These are phyloP conservation scores for Ectropis grisescens DNA, from an alignment of 1,140 invertebrate genomes.

Conservation along the genomic window DNA sequence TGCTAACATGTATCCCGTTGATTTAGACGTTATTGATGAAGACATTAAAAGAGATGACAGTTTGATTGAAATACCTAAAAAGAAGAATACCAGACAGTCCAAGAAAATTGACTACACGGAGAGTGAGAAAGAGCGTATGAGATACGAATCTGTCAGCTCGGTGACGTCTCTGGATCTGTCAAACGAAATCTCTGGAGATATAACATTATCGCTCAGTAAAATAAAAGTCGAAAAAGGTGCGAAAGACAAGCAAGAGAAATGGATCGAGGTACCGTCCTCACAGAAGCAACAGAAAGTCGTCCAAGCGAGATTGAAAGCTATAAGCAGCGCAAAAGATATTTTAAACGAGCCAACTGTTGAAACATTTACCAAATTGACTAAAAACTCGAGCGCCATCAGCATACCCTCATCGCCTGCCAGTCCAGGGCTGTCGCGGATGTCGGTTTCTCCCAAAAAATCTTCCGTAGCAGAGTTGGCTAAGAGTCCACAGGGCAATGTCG, in stretches of 20 bases:
- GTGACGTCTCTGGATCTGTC: conserved; percentile 55
- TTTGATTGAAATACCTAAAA: conserved; percentile 35
- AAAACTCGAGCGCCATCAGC: conserved; percentile 30
- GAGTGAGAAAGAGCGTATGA: conserved; percentile 55
- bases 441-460: conserved; percentile 40
- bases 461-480: conserved; percentile 18
- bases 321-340: conserved; percentile 56
- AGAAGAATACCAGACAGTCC: conserved; percentile 32
- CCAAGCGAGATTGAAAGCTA: conserved; percentile 66
- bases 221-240: conserved; percentile 36
- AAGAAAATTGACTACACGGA: conserved; percentile 63
- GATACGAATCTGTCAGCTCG: conserved; percentile 63
- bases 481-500: conserved; percentile 37
- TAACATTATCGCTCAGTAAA: conserved; percentile 54
- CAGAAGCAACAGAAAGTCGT: conserved; percentile 60
- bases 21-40: conserved; percentile 45
- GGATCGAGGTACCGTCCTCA: conserved; percentile 57
- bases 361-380: conserved; percentile 50
- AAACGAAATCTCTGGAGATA: conserved; percentile 47
- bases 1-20: conserved; percentile 55
- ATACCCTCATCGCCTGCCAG: conserved; percentile 13
- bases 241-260: conserved; percentile 31
- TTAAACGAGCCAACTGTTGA: conserved; percentile 42
- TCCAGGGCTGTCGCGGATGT: conserved; percentile 38
- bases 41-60: conserved; percentile 46